These are phyloP conservation scores for Silurus glanis DNA, from an alignment of 2,113 vertebrate species.

Conservation along the genomic window DNA sequence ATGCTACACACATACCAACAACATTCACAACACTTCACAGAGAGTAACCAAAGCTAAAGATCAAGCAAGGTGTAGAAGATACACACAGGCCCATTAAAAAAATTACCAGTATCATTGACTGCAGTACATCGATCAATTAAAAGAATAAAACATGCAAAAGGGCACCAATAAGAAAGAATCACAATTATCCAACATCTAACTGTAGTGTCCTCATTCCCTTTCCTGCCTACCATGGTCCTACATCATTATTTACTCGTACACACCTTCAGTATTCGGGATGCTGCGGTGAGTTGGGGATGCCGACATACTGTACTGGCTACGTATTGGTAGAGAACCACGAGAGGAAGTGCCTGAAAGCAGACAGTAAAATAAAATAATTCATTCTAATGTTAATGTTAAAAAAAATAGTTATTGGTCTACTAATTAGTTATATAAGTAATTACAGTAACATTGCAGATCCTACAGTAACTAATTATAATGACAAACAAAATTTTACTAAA, in stretches of 20 bases:
- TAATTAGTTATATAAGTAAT: not conserved
- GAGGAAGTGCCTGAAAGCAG: slow-evolving; percentile 79
- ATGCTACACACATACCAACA: not conserved
- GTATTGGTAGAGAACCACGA: slow-evolving; percentile 83
- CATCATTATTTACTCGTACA: not conserved
- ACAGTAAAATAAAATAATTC: slow-evolving; percentile 16
- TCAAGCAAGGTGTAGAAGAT: not conserved
- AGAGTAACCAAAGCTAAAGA: not conserved
- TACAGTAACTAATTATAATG: not conserved
- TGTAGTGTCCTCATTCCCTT: too few relatives aligned
- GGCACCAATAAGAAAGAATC: not conserved
- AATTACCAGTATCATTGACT: not conserved
- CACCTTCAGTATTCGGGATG: slow-evolving; percentile 89
- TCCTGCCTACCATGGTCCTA: not conserved
- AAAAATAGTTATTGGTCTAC: not conserved
- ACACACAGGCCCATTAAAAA: not conserved
- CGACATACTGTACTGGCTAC: slow-evolving; percentile 81
- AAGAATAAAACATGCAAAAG: not conserved
- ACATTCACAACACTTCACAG: not conserved
- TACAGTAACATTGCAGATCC: not conserved
- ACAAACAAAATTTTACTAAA: not conserved
- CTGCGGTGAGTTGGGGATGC: slow-evolving; percentile 75
- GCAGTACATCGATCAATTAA: not conserved
- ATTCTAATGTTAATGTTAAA: not conserved
- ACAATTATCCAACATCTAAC: not conserved